Evolutionary conservation across 2,888 invertebrate genomes (phyloP).

Genomic region (Ptychoptera contaminata): DNA sequence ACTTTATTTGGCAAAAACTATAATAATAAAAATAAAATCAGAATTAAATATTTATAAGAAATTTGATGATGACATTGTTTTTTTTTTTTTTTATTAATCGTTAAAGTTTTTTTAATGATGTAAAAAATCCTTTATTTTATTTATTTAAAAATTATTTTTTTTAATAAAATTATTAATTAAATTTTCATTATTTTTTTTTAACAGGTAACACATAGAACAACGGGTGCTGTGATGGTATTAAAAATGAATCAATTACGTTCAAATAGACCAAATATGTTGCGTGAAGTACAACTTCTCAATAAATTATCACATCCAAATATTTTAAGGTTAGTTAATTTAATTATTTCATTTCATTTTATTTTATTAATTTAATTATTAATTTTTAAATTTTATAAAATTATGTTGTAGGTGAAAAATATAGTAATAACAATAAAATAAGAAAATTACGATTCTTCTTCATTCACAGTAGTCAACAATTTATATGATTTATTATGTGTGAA

Average conservation of each 20-base stretch:
- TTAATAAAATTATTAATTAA: slow-evolving; percentile 1
- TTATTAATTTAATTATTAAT: too few relatives aligned
- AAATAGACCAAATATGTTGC: slow-evolving; percentile 89
- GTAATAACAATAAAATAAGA: too few relatives aligned
- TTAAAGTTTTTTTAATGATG: neutral
- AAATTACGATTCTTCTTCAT: too few relatives aligned
- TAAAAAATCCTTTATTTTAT: neutral
- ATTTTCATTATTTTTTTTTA: slow-evolving; percentile 22
- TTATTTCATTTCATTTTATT: too few relatives aligned
- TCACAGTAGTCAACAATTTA: too few relatives aligned
- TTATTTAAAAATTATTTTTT: neutral
- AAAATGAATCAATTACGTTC: slow-evolving; percentile 91
- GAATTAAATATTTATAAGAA: neutral
- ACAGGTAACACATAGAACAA: slow-evolving; percentile 84
- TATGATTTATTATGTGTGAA: too few relatives aligned
- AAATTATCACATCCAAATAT: slow-evolving; percentile 89
- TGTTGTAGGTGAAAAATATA: too few relatives aligned
- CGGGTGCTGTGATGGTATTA: slow-evolving; percentile 90
- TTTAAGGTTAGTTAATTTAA: slow-evolving; percentile 46
- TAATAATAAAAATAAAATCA: slow-evolving; percentile 1
- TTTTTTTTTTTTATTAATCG: neutral
- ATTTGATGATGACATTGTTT: slow-evolving; percentile 1
- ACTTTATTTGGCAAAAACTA: slow-evolving; percentile 15
- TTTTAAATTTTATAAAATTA: too few relatives aligned
- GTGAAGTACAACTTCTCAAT: slow-evolving; percentile 95